These are phyloP conservation scores for Rhinogobius similis DNA, from an alignment of 2,113 vertebrate species.

Conservation along the genomic window DNA sequence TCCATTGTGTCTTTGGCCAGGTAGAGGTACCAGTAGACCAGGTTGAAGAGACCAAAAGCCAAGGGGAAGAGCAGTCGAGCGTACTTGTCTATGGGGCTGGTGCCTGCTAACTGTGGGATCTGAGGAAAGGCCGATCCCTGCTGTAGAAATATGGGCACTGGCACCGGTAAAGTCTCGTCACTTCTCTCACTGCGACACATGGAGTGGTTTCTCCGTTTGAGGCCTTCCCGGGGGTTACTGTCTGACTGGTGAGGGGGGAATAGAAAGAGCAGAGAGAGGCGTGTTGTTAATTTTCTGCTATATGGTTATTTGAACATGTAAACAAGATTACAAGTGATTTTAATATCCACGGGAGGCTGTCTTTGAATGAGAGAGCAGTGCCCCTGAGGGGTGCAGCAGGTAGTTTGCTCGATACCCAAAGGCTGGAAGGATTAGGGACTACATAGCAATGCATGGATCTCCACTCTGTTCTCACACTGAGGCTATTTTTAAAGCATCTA, in stretches of 20 bases:
- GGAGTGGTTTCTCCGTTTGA: constrained; percentile 86
- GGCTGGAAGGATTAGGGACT: constrained; percentile 62
- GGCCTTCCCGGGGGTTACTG: constrained; percentile 77
- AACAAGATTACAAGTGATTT: constrained; percentile 12
- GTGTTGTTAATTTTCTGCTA: constrained; percentile 15
- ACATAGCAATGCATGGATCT: constrained; percentile 47
- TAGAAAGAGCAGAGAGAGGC: constrained; percentile 5
- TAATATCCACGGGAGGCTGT: constrained; percentile 35
- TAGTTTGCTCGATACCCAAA: constrained; percentile 53
- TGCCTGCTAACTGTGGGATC: constrained; percentile 77
- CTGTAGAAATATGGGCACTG: constrained; percentile 67
- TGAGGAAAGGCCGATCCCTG: constrained; percentile 75
- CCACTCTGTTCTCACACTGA: constrained; percentile 64
- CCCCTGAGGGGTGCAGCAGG: constrained; percentile 49
- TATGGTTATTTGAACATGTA: not conserved
- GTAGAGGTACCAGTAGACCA: constrained; percentile 91
- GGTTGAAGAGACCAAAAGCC: constrained; percentile 90
- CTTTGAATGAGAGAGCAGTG: constrained; percentile 18
- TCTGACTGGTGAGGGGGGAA: constrained; percentile 69
- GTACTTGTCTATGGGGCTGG: constrained; percentile 90
- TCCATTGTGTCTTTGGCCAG: constrained; percentile 92
- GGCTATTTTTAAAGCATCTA: constrained; percentile 79
- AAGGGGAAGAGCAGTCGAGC: constrained; percentile 90
- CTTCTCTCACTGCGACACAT: constrained; percentile 69
- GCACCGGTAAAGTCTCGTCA: constrained; percentile 38